phyloP scores from a whole-genome alignment of 1,140 invertebrate species.

The Propsilocerus akamusi region DNA sequence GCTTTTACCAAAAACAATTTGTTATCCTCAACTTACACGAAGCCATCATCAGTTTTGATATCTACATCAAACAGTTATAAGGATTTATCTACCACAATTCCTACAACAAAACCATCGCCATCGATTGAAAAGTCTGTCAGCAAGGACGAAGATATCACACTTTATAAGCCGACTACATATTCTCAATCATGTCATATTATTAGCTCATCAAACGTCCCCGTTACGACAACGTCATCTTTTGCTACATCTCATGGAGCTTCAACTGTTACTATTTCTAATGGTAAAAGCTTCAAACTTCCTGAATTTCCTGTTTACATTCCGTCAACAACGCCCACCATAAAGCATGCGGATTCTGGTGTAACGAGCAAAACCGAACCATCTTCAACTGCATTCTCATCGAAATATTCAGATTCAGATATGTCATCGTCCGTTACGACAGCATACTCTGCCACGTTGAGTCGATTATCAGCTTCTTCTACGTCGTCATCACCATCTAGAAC shows the following conservation, averaged over 20 bases:
- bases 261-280: conserved; percentile 9
- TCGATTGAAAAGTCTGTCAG: not conserved
- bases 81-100: not conserved
- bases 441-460: not conserved
- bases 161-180: not conserved
- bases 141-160: not conserved
- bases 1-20: not conserved
- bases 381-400: not conserved
- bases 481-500: conserved; percentile 14
- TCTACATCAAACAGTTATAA: not conserved
- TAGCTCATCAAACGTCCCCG: conserved; percentile 3
- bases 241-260: conserved; percentile 14
- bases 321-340: not conserved
- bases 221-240: conserved; percentile 4
- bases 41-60: not conserved
- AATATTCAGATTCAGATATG: not conserved
- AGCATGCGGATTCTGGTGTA: not conserved
- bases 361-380: not conserved
- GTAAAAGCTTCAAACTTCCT: conserved; percentile 10
- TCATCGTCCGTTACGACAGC: conserved; percentile 8
- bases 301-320: not conserved
- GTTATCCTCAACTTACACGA: not conserved
- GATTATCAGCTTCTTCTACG: conserved; percentile 8
- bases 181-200: not conserved
- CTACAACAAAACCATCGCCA: not conserved